Evolutionary conservation across 2,113 vertebrate genomes (phyloP), one percentile per base, ranked within the genome.

Genomic region (Oreocharis arfaki): DNA sequence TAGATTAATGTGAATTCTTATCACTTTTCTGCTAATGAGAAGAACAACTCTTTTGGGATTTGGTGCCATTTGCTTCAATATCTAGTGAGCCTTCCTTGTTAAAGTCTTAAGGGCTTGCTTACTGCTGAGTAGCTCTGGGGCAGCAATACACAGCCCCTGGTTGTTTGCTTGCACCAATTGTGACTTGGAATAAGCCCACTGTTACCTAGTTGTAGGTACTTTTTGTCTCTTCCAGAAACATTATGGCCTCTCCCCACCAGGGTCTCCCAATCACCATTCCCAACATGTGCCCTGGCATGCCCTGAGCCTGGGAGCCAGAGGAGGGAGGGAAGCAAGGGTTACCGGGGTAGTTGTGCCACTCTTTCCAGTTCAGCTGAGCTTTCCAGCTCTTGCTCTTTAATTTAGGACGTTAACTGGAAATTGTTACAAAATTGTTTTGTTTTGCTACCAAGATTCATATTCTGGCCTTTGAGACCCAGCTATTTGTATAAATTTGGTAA

Each of bases 41-140:
- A 88, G 42, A 95, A 49, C 74, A 81, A 41, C 56, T 85, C 95
- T 92, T 83, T n/a, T 19, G 94, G 73, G 95, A 49, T 67, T 68
- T 91, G 64, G 30, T 74, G 73, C 84, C 52, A 37, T 88, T 89
- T 46, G 19, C 49, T 68, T 73, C 74, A 61, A 7, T 39, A 47
- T 4, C 26, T 21, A 15, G 44, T 11, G 41, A 93, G 73, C n/a
- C 53, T 37, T 87, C 30, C 77, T 65, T 37, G 30, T 81, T 82
- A 33, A 71, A 78, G 41, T 65, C 30, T 60, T 75, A 6, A 39
- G 32, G 60, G 24, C 46, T 87, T 77, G 59, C 69, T 91, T 61
- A 30, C 84, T 49, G n/a, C 79, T 60, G 15, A 18, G 52, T 22
- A 49, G 46, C 87, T 53, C 27, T n/a, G 57, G 61, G 44, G 33